phyloP scores from a whole-genome alignment of 2,888 invertebrate species.

The Monoplex corrugatus region DNA sequence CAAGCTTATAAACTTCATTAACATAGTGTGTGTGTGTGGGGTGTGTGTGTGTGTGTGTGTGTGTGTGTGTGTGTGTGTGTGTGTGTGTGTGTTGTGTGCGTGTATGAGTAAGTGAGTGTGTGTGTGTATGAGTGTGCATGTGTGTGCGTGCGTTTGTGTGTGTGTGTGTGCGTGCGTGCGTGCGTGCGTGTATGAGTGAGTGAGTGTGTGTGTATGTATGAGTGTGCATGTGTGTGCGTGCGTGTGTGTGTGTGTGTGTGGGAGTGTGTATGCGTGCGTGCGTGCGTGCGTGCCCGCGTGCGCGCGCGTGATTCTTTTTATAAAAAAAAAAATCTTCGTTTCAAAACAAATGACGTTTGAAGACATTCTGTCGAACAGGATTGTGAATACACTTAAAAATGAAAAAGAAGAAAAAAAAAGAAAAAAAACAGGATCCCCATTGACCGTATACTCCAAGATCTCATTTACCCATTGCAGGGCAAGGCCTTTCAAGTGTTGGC shows the following conservation, averaged over 20 bases:
- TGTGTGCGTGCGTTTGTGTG: too few species aligned
- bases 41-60: conserved; percentile 5
- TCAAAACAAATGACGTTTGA: too few species aligned
- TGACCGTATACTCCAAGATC: too few species aligned
- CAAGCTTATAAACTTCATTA: neutral
- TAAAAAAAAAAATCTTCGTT: neutral
- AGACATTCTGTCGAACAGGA: too few species aligned
- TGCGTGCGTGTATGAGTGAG: conserved; percentile 20
- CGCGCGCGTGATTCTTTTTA: neutral
- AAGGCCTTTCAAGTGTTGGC: too few species aligned
- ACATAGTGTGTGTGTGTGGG: neutral
- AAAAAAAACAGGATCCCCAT: neutral
- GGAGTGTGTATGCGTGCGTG: neutral
- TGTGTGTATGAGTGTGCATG: too few species aligned
- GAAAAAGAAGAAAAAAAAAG: neutral
- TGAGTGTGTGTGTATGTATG: conserved; percentile 24
- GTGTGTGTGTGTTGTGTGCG: conserved; percentile 1
- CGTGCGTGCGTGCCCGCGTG: neutral
- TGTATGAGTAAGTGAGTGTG: too few species aligned
- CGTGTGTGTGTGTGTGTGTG: neutral
- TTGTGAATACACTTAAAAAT: too few species aligned
- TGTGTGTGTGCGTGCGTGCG: conserved; percentile 21
- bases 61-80: conserved; percentile 31
- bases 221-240: neutral
- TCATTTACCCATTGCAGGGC: too few species aligned